Base-by-base conservation (phyloP, 1,140 invertebrate genomes). In the Tenebrio molitor region DNA sequence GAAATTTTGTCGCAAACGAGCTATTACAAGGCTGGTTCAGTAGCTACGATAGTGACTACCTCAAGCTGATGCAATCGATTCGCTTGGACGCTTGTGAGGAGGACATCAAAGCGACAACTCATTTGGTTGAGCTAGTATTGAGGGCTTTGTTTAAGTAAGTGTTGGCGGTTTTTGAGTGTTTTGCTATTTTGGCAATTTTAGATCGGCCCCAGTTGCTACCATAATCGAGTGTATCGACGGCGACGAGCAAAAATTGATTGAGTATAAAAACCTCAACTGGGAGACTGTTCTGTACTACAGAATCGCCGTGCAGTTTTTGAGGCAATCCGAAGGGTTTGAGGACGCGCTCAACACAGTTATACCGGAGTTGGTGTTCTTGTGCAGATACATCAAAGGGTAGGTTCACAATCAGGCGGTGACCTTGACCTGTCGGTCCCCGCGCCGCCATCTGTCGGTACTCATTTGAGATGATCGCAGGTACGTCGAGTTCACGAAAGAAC, bases 241-340 rank as follows among this genome's bases (percentile, higher is more conserved):
- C n/a, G n/a, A 64, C 39, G 53, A 41, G 42, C n/a, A 71, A 29
- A 71, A 64, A 64, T 29, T 71, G 44, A 44, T 71, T 44, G 34
- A 39, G 10, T 44, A 44, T 64, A 58, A 71, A 44, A 63, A 64
- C 21, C 25, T 71, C 0, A 64, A 46, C 62, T 71, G 69, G 69
- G 69, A 71, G n/a, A 44, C 10, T 10, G 29, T 25, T 6, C 44
- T 46, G 14, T 71, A 64, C 21, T 71, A 62, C 36, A 42, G 69
- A 10, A 64, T 71, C n/a, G 39, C 46, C 10, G 21, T 64, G 7
- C 36, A 71, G 34, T 64, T 39, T 44, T 58, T 71, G n/a, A 33
- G 25, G 19, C 16, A 44, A 21, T 42, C 29, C 29, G 1, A 25
- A 2, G 33, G 44, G 8, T 71, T 64, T 39, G 58, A 64, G 19